A percentile compares a stretch with the other conserved stretches of the same genome.
Evolutionary conservation across 64 coral and sea anemone species (phyloP).

Genomic region (Astreopora myriophthalma): DNA sequence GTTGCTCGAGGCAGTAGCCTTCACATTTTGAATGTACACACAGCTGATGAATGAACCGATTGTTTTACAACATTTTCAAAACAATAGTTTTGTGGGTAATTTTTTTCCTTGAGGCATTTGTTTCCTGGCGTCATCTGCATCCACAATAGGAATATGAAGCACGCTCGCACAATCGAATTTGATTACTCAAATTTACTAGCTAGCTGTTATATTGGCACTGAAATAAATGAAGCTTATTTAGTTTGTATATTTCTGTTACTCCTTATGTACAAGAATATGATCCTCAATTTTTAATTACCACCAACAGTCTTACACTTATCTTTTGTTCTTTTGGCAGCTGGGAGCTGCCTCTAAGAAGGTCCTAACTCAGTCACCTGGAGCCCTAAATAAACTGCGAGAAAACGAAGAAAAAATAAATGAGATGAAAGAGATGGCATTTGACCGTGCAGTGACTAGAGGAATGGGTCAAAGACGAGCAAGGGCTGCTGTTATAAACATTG

Average conservation of each 20-base stretch:
- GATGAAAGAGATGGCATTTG: conserved; percentile 75
- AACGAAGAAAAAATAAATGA: conserved; percentile 71
- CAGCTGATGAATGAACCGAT: too few species aligned
- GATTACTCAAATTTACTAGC: too few species aligned
- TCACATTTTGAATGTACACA: too few species aligned
- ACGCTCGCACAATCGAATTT: too few species aligned
- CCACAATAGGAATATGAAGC: too few species aligned
- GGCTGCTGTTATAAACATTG: conserved; percentile 75
- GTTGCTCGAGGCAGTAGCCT: too few species aligned
- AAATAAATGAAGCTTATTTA: background rate
- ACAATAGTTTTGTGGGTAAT: too few species aligned
- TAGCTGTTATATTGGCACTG: too few species aligned
- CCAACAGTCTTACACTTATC: background rate
- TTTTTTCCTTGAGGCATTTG: too few species aligned
- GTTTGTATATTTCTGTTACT: background rate
- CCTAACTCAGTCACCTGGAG: conserved; percentile 65
- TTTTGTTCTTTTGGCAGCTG: conserved; percentile 42
- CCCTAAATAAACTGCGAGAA: conserved; percentile 84
- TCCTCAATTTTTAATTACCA: background rate
- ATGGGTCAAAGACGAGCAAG: conserved; percentile 61
- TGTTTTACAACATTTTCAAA: too few species aligned
- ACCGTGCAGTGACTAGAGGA: conserved; percentile 60
- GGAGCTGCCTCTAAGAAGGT: conserved; percentile 84
- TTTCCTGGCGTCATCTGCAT: too few species aligned
- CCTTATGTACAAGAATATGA: background rate